Evolutionary conservation across 2,888 invertebrate genomes (phyloP).

Genomic region (Macaria liturata): DNA sequence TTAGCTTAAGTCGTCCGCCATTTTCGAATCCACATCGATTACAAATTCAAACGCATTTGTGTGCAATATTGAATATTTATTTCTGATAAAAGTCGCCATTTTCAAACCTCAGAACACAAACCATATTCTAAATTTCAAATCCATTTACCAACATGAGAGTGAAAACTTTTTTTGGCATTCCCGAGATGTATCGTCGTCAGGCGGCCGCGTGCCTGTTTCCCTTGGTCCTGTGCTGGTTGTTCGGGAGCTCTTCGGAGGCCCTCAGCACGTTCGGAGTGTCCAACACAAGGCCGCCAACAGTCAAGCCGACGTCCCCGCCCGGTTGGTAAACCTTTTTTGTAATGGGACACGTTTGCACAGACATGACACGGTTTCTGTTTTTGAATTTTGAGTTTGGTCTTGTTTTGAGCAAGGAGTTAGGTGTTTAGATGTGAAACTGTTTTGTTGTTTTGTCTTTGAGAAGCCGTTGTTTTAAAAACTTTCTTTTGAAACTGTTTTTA

Average conservation of each 20-base stretch:
- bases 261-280: conserved; percentile 88
- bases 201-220: conserved; percentile 61
- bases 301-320: conserved; percentile 81
- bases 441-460: not conserved
- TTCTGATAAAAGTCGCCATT: no score
- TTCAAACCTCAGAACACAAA: not conserved
- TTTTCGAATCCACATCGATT: no score
- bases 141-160: conserved; percentile 6
- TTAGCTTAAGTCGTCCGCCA: no score
- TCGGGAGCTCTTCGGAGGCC: conserved; percentile 81
- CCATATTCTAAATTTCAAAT: not conserved
- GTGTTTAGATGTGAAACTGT: no score
- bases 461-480: no score
- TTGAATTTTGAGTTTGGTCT: conserved; percentile 14
- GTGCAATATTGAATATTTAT: no score
- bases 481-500: no score
- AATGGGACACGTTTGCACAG: conserved; percentile 54
- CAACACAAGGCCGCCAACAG: conserved; percentile 81
- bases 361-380: conserved; percentile 13
- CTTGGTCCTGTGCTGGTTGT: conserved; percentile 60
- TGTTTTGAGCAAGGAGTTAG: not conserved
- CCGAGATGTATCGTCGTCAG: conserved; percentile 67
- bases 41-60: no score
- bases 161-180: conserved; percentile 38
- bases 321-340: conserved; percentile 74